These are phyloP conservation scores for Sebastes nivosus DNA, from an alignment of 2,797 vertebrate genomes.

Conservation along the genomic window DNA sequence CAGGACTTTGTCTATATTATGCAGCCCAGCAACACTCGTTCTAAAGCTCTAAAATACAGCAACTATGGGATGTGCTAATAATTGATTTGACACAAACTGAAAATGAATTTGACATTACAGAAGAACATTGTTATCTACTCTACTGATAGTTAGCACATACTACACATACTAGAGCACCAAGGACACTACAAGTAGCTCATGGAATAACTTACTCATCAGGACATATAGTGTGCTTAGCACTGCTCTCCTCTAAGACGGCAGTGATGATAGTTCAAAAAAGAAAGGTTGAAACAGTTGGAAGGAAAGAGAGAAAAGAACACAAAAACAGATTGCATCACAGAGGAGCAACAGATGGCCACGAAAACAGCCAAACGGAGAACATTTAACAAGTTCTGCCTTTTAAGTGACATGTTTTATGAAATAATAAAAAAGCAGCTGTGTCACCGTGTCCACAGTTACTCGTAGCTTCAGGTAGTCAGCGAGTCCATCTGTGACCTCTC, in stretches of 20 bases:
- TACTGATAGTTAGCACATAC: constrained; percentile 27
- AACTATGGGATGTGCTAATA: background rate
- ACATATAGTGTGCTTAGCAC: constrained; percentile 84
- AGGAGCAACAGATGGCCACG: constrained; percentile 21
- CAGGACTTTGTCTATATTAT: background rate
- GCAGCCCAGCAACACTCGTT: constrained; percentile 1
- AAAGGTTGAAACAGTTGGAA: constrained; percentile 52
- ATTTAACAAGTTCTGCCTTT: background rate
- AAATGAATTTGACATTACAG: background rate
- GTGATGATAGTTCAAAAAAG: constrained; percentile 70
- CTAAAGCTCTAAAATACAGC: background rate
- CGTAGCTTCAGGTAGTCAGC: background rate
- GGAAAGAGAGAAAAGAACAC: constrained; percentile 54
- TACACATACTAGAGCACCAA: constrained; percentile 24
- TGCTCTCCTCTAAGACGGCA: constrained; percentile 88
- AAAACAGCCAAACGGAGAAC: constrained; percentile 31
- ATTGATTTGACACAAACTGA: background rate
- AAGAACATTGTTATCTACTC: constrained; percentile 27
- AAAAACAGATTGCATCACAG: constrained; percentile 47
- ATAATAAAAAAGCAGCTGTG: background rate
- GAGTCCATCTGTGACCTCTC: constrained; percentile 12
- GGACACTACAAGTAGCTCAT: constrained; percentile 49
- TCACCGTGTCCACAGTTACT: background rate
- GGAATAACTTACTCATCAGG: constrained; percentile 81
- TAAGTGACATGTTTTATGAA: background rate